Conservation (phyloP, 2,888 invertebrate genomes). For the Melinaea marsaeus region DNA sequence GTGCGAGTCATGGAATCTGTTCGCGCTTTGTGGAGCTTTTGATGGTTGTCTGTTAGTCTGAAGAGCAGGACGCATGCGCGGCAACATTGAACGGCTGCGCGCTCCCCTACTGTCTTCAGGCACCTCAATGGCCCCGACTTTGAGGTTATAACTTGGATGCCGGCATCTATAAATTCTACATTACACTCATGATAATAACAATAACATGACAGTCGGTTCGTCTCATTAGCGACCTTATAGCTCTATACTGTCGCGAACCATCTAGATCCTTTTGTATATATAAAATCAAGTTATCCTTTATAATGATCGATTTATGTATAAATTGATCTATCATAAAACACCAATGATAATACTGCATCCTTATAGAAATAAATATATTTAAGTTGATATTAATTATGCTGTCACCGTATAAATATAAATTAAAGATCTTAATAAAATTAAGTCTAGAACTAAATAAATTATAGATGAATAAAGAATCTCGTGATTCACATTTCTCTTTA, state of each 20-base stretch:
- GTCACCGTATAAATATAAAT: too few relatives aligned
- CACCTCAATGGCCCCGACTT: conserved; percentile 51
- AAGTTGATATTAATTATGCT: too few relatives aligned
- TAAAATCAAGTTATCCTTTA: background rate
- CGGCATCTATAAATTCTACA: conserved; percentile 55
- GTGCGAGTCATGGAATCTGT: conserved; percentile 57
- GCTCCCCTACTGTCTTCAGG: conserved; percentile 50
- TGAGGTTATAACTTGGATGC: conserved; percentile 71
- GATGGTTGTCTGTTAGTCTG: conserved; percentile 40
- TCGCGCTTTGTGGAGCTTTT: conserved; percentile 65
- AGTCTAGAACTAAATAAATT: background rate
- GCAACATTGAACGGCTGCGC: conserved; percentile 73
- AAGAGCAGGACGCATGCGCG: conserved; percentile 58
- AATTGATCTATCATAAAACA: too few relatives aligned
- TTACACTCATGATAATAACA: conserved; percentile 57
- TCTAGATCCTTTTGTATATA: background rate
- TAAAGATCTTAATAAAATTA: too few relatives aligned
- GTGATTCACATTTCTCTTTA: conserved; percentile 12
- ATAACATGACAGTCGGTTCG: conserved; percentile 49
- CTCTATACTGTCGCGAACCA: conserved; percentile 30
- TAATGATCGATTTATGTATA: too few relatives aligned
- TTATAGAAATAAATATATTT: background rate
- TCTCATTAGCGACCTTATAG: conserved; percentile 41
- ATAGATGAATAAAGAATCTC: background rate
- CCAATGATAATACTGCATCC: conserved; percentile 2